A percentile compares a stretch with the other conserved stretches of the same genome.
These are phyloP conservation scores for Thryonomys swinderianus DNA, from an alignment of 2,113 vertebrate genomes.

Conservation along the genomic window DNA sequence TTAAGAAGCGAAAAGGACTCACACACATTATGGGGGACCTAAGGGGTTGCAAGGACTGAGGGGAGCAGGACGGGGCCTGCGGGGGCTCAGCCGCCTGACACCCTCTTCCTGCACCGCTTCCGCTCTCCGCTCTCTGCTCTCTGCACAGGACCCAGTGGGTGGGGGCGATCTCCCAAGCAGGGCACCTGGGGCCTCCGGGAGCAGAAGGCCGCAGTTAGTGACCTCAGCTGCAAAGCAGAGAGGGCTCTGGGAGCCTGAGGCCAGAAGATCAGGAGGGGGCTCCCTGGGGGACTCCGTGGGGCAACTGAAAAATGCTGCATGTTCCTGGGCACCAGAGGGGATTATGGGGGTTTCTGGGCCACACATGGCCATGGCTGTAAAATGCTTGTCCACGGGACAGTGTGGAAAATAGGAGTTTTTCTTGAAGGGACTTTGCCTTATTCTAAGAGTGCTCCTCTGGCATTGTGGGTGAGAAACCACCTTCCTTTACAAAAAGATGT, in stretches of 20 bases:
- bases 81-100: neutral
- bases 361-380: neutral
- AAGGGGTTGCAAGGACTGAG: neutral
- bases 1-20: neutral
- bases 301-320: neutral
- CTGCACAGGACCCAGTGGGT: neutral
- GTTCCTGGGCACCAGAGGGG: neutral
- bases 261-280: neutral
- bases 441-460: neutral
- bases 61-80: neutral
- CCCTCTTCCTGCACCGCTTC: neutral
- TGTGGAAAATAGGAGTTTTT: neutral
- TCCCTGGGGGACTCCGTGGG: neutral
- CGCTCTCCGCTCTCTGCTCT: neutral
- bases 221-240: conserved; percentile 55
- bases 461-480: neutral
- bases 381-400: rapidly evolving
- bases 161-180: conserved; percentile 60
- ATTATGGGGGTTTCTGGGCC: neutral
- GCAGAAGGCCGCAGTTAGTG: rapidly evolving
- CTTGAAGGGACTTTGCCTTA: neutral
- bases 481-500: neutral
- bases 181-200: neutral
- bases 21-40: neutral
- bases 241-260: neutral